phyloP scores from a whole-genome alignment of 2,888 invertebrate species.

The Xanthia icteritia region DNA sequence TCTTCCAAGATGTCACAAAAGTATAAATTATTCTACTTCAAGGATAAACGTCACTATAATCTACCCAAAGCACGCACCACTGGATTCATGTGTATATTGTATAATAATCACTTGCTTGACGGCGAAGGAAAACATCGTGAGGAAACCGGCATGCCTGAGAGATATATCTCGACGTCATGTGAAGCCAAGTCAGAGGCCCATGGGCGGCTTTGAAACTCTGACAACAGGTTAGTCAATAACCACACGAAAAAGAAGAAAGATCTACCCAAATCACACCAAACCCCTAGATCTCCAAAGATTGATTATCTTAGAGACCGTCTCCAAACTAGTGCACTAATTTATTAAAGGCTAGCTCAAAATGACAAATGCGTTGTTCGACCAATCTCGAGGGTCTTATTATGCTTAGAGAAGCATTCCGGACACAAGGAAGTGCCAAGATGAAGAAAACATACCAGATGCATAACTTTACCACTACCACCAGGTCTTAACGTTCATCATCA shows the following conservation, averaged over 20 bases:
- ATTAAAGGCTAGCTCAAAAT: constrained; percentile 22
- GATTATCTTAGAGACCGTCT: constrained; percentile 24
- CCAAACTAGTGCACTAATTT: constrained; percentile 33
- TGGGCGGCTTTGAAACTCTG: no score
- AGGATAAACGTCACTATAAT: neutral
- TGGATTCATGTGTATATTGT: no score
- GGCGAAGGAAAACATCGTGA: no score
- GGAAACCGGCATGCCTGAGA: no score
- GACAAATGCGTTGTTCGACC: constrained; percentile 17
- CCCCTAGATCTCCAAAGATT: constrained; percentile 12
- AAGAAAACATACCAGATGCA: constrained; percentile 2
- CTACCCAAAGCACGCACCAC: constrained; percentile 11
- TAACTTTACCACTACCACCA: neutral
- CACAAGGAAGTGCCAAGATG: neutral
- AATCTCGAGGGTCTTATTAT: constrained; percentile 37
- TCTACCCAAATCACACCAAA: constrained; percentile 9
- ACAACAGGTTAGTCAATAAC: no score
- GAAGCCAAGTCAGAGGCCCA: no score
- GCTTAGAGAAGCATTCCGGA: neutral
- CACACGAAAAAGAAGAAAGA: no score
- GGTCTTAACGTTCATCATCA: neutral
- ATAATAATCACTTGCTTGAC: no score
- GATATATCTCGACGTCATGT: no score
- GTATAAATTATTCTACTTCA: neutral
- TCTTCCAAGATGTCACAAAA: no score